A percentile compares a stretch with the other conserved stretches of the same genome.
phyloP scores from a whole-genome alignment of 2,888 invertebrate species.

The Xanthia togata region DNA sequence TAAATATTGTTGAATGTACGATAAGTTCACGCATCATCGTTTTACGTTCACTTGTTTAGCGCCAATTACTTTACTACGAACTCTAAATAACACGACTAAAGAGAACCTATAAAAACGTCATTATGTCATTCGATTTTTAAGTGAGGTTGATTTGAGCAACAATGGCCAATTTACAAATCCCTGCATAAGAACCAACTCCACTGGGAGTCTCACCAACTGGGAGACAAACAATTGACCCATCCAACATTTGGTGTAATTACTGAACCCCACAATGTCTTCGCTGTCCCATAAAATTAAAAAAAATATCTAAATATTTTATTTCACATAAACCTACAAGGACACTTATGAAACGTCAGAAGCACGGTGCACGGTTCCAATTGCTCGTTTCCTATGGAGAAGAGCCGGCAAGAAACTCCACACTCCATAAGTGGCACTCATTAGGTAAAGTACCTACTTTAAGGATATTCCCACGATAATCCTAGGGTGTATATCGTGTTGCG shows the following conservation, averaged over 20 bases:
- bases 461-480: slow-evolving; percentile 11
- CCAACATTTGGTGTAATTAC: not conserved
- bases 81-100: slow-evolving; percentile 5
- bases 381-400: no score
- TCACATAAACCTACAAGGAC: no score
- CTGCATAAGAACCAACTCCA: no score
- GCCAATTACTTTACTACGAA: slow-evolving; percentile 19
- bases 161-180: no score
- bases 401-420: no score
- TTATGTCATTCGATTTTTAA: slow-evolving; percentile 16
- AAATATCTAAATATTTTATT: no score
- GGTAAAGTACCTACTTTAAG: not conserved
- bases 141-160: slow-evolving; percentile 21
- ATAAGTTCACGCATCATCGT: slow-evolving; percentile 46
- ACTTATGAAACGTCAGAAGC: no score
- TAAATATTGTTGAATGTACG: slow-evolving; percentile 64
- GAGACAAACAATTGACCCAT: not conserved
- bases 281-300: no score
- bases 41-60: slow-evolving; percentile 54
- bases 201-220: no score
- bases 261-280: not conserved
- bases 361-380: no score
- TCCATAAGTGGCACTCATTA: not conserved
- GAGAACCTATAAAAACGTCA: slow-evolving; percentile 8
- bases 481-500: no score